Evolutionary conservation across 2,797 vertebrate species (phyloP), one percentile per base, ranked within the genome.

Genomic region (Euphonia xanthogaster): DNA sequence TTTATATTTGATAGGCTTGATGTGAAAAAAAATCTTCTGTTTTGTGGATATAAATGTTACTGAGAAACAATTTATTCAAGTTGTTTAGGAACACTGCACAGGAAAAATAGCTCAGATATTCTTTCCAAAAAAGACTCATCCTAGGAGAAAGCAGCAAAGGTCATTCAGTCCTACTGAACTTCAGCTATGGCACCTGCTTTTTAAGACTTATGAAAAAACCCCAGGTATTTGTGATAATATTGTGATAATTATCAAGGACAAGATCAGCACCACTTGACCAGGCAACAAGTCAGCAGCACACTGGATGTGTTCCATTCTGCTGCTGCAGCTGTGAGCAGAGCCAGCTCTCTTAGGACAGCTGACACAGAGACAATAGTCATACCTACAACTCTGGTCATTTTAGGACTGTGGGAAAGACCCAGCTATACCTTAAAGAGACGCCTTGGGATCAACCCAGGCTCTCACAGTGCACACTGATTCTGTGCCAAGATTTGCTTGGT

Each of bases 351-450:
- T 8, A 24, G 35, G 23, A 55, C 16, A 67, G 12, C 54, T 50
- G 40, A 33, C 28, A 33, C 0, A 7, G 12, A 19, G 31, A 33
- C 5, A 33, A 24, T 0, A 37, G 3, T 9, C 8, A 27, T 3
- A 54, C 22, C 55, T n/a, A 35, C n/a, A 70, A 25, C 9, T 31
- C 19, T 33, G 39, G 22, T 6, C 24, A 31, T 55, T 78, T 73
- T 23, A 51, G 33, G 58, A 30, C 7, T 25, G 18, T 20, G 37
- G 25, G 14, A 87, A 90, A 28, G 31, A 23, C 14, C 40, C 24
- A 54, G 5, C 9, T 70, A 8, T 7, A 54, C 14, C 28, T 65
- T 35, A 13, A 24, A 66, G 42, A 61, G 35, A n/a, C 58, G 37
- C 20, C 51, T 22, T 28, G 7, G 75, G 12, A 48, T 25, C 20